These are phyloP conservation scores for Holcopasites calliopsidis DNA, from an alignment of 1,140 invertebrate species.

Conservation along the genomic window DNA sequence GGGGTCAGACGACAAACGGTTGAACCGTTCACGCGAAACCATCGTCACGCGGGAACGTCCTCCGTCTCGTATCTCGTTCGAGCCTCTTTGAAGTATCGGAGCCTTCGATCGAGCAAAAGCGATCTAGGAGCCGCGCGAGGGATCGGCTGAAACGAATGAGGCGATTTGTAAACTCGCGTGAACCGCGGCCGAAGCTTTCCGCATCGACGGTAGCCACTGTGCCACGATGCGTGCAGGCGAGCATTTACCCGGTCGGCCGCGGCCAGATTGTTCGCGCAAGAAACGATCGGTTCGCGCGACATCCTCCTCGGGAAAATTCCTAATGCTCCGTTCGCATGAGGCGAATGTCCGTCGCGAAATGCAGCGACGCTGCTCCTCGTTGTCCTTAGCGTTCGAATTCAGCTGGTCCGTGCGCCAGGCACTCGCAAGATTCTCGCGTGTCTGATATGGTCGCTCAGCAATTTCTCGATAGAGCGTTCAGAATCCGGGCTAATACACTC, in stretches of 20 bases:
- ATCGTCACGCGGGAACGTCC: too few species aligned
- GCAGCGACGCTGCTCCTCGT: too few species aligned
- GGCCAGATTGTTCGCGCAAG: constrained; percentile 55
- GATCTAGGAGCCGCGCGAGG: constrained; percentile 1
- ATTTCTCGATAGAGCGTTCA: constrained; percentile 5
- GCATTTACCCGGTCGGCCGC: constrained; percentile 53
- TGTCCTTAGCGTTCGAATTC: too few species aligned
- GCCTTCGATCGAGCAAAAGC: background rate
- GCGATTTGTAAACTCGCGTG: constrained; percentile 25
- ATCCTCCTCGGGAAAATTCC: constrained; percentile 51
- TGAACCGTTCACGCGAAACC: constrained; percentile 36
- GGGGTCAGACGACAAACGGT: constrained; percentile 56
- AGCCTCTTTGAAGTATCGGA: too few species aligned
- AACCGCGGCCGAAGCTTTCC: constrained; percentile 18
- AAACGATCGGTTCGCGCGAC: constrained; percentile 63
- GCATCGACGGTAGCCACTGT: constrained; percentile 26
- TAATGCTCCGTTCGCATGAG: constrained; percentile 71
- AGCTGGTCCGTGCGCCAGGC: background rate
- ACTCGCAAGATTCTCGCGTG: constrained; percentile 17
- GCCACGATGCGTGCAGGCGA: constrained; percentile 64
- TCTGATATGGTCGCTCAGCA: constrained; percentile 11
- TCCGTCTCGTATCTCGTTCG: too few species aligned
- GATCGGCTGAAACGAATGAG: constrained; percentile 32
- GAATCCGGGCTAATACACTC: background rate
- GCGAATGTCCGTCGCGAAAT: constrained; percentile 13